These are phyloP conservation scores for Pangasius mekongensis DNA, from an alignment of 2,797 vertebrate genomes.

Conservation along the genomic window DNA sequence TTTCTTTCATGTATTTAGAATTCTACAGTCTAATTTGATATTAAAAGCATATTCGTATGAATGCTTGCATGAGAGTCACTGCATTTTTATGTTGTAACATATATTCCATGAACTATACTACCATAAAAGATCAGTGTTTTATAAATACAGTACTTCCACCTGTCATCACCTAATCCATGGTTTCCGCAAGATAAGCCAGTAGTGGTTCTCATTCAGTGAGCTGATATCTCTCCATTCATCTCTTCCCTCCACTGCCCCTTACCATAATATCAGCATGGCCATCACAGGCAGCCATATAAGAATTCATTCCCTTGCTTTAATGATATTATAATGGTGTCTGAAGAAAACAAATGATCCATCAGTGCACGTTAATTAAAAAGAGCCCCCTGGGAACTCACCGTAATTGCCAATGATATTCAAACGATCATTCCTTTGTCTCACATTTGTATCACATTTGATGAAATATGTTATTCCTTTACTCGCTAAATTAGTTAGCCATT, in stretches of 20 bases:
- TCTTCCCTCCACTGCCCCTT: background rate
- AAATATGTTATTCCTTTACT: conserved; percentile 23
- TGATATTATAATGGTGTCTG: conserved; percentile 55
- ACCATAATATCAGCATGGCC: conserved; percentile 40
- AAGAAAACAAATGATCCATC: conserved; percentile 54
- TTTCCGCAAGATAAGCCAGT: conserved; percentile 34
- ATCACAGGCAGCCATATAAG: conserved; percentile 44
- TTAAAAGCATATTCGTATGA: background rate
- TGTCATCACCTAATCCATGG: conserved; percentile 17
- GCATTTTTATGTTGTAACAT: no score
- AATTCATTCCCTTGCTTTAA: conserved; percentile 56
- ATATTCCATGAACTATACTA: background rate
- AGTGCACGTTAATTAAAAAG: conserved; percentile 59
- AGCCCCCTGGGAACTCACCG: conserved; percentile 37
- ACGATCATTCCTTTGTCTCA: conserved; percentile 43
- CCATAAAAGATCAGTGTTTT: conserved; percentile 17
- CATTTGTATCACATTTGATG: conserved; percentile 14
- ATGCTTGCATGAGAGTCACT: background rate
- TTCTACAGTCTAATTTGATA: background rate
- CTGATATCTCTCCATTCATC: conserved; percentile 27
- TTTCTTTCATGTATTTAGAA: background rate
- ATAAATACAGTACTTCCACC: conserved; percentile 34
- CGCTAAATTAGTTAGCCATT: conserved; percentile 14
- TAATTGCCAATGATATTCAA: conserved; percentile 54
- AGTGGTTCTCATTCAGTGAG: conserved; percentile 8